Evolutionary conservation across 1,140 invertebrate species (phyloP), one percentile per base, ranked within the genome.

Genomic region (Thrips palmi): DNA sequence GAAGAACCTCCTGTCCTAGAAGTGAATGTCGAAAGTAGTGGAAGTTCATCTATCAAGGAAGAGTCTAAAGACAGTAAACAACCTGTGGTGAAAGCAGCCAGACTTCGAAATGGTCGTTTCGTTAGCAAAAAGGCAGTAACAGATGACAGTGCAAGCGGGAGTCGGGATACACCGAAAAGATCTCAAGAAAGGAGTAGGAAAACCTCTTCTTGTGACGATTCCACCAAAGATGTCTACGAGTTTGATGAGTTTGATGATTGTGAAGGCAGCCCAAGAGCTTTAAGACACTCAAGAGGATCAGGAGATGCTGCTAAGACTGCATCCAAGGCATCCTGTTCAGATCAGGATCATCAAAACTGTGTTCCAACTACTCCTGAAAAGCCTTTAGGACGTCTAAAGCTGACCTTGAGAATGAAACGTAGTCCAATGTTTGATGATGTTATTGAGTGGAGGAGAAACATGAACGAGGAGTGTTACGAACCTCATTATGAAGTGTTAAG

Each of bases 391-490:
- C 67, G 75, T 12, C 56, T 86, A 11, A 85, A 86, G 48, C 50
- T 89, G 24, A 87, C 81, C 1, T 53, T 89, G 11, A 64, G 82
- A 3, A 81, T 88, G 68, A 85, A 85, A 52, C 70, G 83, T 17
- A 85, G 81, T 33, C 82, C 82, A 1, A 73, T 85, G 39, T 53
- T 84, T 11, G 83, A 87, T 49, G 82, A 88, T 46, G 70, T 83
- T 0, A 77, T 84, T 42, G 81, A 86, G 54, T 76, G 77, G 10
- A 80, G 81, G 5, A 77, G 69, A 20, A 75, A 70, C 49, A 55
- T 77, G 3, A 71, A 67, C 46, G 71, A 74, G 39, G 62, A 66
- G 34, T 65, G 58, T 38, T 73, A 67, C 41, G 71, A 72, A 44
- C 72, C 75, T 2, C 80, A 86, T 48, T 87, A 88, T 53, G 83